Percentiles rank a stretch among this genome's conserved stretches.
These are phyloP conservation scores for Sinocyclocheilus anophthalmus DNA, from an alignment of 2,113 vertebrate genomes.

Conservation along the genomic window DNA sequence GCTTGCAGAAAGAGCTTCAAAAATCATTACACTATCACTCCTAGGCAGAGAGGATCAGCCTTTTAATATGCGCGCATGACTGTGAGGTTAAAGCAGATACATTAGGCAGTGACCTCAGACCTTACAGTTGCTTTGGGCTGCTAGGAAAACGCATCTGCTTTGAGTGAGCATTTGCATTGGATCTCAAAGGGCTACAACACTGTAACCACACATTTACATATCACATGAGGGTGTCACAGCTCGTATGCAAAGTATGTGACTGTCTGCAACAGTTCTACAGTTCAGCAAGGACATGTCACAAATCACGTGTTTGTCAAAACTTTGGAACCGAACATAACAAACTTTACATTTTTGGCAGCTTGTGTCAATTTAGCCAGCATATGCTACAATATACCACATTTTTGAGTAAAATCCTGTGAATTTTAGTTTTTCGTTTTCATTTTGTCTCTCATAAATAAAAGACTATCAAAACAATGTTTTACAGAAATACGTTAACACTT, in stretches of 20 bases:
- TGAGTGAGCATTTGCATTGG: conserved; percentile 13
- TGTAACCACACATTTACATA: conserved; percentile 28
- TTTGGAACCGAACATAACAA: neutral
- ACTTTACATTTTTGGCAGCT: neutral
- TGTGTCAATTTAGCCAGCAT: neutral
- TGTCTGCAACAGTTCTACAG: neutral
- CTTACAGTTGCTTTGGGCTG: neutral
- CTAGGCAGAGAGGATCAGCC: neutral
- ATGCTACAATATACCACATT: neutral
- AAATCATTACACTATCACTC: neutral
- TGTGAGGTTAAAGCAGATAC: neutral
- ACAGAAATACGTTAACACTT: too few species aligned
- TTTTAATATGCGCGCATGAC: neutral
- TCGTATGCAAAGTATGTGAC: conserved; percentile 13
- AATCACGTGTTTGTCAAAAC: neutral
- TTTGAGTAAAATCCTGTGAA: too few species aligned
- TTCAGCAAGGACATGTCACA: neutral
- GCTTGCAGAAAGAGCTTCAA: neutral
- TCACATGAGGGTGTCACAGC: neutral
- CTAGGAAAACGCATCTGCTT: neutral
- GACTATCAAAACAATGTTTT: neutral
- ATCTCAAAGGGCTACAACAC: neutral
- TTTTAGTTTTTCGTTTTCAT: too few species aligned
- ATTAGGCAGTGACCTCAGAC: conserved; percentile 4
- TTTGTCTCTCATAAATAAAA: too few species aligned